Evolutionary conservation across 1,140 invertebrate genomes (phyloP).

Genomic region (Dolichoris vasculosae): DNA sequence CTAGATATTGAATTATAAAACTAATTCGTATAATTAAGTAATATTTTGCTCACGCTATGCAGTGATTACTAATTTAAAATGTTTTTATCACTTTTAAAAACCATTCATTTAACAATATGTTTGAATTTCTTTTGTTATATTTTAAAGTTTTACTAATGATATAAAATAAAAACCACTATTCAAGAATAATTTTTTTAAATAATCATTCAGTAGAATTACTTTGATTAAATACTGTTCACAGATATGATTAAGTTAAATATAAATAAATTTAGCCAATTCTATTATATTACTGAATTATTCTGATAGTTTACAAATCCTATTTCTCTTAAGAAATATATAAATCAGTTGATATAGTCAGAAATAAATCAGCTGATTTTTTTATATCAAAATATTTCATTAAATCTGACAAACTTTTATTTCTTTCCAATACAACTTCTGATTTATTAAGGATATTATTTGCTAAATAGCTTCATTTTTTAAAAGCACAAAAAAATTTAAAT

Average conservation of each 20-base stretch:
- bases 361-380: not conserved
- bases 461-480: too few species aligned
- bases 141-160: not conserved
- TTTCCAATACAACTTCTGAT: too few species aligned
- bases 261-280: too few species aligned
- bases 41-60: not conserved
- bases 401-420: not conserved
- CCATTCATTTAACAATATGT: slow-evolving; percentile 1
- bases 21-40: not conserved
- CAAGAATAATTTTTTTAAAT: not conserved
- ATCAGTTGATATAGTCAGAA: too few species aligned
- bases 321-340: too few species aligned
- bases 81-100: not conserved
- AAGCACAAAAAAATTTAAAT: too few species aligned
- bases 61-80: slow-evolving; percentile 29
- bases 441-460: too few species aligned
- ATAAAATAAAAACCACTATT: not conserved
- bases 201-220: not conserved
- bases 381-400: not conserved
- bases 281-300: too few species aligned
- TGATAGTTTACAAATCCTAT: too few species aligned
- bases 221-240: too few species aligned
- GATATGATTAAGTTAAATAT: too few species aligned
- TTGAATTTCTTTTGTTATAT: not conserved
- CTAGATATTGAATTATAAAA: slow-evolving; percentile 12